phyloP scores from a whole-genome alignment of 2,888 invertebrate species.

The Germaria angustata region DNA sequence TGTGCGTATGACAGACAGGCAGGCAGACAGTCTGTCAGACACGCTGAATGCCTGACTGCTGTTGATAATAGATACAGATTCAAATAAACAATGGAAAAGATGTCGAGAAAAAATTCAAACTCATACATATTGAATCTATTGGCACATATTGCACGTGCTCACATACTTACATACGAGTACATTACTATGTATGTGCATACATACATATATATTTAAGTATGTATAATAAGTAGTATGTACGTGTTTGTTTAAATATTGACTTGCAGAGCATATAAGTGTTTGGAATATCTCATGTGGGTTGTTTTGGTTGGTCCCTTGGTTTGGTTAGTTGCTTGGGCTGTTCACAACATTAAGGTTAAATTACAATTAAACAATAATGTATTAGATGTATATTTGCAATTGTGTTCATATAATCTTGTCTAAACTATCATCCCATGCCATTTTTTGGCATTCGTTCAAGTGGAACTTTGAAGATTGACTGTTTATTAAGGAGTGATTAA shows the following conservation, averaged over 20 bases:
- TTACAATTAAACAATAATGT: background rate
- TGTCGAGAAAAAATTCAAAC: background rate
- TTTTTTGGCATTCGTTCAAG: background rate
- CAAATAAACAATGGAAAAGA: background rate
- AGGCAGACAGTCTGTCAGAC: conserved; percentile 19
- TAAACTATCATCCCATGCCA: background rate
- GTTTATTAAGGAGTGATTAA: conserved; percentile 27
- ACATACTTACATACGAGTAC: background rate
- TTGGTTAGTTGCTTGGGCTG: background rate
- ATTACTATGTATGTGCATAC: no score
- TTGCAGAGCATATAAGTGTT: conserved; percentile 7
- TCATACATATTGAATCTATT: no score
- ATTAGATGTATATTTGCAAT: background rate
- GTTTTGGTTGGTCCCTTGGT: background rate
- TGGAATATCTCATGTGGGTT: conserved; percentile 8
- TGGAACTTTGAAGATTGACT: background rate
- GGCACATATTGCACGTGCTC: no score
- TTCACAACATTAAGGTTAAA: conserved; percentile 4
- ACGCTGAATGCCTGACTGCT: background rate
- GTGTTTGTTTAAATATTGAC: conserved; percentile 13
- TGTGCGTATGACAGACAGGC: conserved; percentile 33
- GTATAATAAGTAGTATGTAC: background rate
- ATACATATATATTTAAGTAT: background rate
- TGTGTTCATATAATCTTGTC: conserved; percentile 27
- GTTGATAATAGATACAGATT: background rate